Conservation (phyloP, 1,140 invertebrate species). For the Galleria mellonella region DNA sequence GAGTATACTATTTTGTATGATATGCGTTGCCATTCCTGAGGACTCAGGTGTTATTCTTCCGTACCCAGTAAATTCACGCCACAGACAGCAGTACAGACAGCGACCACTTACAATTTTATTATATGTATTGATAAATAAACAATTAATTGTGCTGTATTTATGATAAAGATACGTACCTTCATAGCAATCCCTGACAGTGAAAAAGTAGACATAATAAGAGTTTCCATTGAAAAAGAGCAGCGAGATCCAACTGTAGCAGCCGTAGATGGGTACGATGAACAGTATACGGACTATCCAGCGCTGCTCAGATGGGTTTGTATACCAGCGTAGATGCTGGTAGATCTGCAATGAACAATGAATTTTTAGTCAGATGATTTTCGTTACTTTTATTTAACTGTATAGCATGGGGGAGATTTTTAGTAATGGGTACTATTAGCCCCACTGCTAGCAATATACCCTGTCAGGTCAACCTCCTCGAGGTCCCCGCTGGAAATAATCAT, state of each 20-base stretch:
- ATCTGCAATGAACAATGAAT: slow-evolving; percentile 82
- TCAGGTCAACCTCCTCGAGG: no score
- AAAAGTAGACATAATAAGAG: slow-evolving; percentile 99
- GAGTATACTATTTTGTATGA: no score
- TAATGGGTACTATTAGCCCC: not conserved
- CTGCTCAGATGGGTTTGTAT: slow-evolving; percentile 97
- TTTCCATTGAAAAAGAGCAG: slow-evolving; percentile 98
- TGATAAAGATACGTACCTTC: slow-evolving; percentile 82
- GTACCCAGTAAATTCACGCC: no score
- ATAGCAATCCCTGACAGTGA: slow-evolving; percentile 98
- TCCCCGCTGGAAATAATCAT: no score
- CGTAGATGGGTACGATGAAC: slow-evolving; percentile 99
- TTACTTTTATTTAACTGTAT: no score
- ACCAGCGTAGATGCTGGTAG: slow-evolving; percentile 95
- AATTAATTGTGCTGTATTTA: not conserved
- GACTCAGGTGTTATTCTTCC: no score
- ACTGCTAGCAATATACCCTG: no score
- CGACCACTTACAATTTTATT: no score
- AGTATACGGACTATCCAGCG: slow-evolving; percentile 99
- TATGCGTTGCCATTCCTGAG: no score
- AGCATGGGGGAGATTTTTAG: not conserved
- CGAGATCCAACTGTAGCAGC: slow-evolving; percentile 98
- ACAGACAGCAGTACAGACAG: no score
- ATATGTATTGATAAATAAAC: no score
- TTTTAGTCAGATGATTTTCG: not conserved